Base-by-base conservation (phyloP, 2,797 vertebrate genomes). In the Notamacropus eugenii region DNA sequence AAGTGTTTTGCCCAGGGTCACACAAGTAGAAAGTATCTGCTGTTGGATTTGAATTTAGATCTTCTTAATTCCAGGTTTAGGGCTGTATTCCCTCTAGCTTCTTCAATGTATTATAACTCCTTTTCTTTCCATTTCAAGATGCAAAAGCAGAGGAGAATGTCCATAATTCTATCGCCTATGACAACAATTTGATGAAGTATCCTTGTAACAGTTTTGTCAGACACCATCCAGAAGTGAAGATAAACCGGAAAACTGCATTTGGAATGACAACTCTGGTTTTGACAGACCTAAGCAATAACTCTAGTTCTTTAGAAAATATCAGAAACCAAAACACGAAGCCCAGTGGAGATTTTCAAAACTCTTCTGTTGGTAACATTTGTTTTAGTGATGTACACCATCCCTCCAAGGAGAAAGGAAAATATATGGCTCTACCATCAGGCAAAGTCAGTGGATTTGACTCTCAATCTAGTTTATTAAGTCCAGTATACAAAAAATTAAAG, bases 201-300 rank as follows among this genome's bases (percentile, higher is more conserved):
- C 99, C 99, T 92, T 99, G 99, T 98, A 99, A 98, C 92, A 98
- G 98, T 91, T 99, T 99, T 98, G 98, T 97, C 97, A 99, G 99
- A 97, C 98, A 99, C 40, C 98, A 96, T 92, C 98, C 98, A 97
- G 99, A 99, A 98, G 98, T 99, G 97, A 99, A 99, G 99, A 98
- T 99, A 97, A 99, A 99, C 98, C 99, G 99, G 98, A 99, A 98
- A 97, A 98, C 99, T 40, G 99, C 98, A 1, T 99, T 99, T 96
- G 99, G 99, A 97, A 99, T 98, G 93, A 98, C 99, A 95, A 99
- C 99, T 56, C 98, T 99, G 92, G 98, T 99, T 96, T 98, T 99
- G 98, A 99, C 99, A 16, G 99, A 99, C 98, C 98, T 99, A 96
- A 98, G 98, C 98, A 97, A 98, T 97, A 98, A 98, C 97, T 97